phyloP scores from a whole-genome alignment of 2,113 vertebrate genomes.

The Scomber japonicus region DNA sequence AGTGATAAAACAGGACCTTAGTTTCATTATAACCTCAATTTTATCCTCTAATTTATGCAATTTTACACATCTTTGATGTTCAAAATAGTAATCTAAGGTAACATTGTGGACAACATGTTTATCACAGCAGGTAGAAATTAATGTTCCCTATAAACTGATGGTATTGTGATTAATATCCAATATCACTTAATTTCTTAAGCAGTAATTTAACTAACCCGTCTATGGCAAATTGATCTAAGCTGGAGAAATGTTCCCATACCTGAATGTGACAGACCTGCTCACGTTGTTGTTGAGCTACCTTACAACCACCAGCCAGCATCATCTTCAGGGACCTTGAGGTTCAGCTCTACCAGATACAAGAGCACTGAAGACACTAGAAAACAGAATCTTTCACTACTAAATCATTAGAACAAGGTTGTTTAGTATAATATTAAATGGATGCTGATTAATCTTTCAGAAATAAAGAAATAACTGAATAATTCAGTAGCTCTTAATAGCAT shows the following conservation, averaged over 20 bases:
- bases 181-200: no score
- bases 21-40: neutral
- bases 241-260: neutral
- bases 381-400: neutral
- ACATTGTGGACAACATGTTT: neutral
- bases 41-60: no score
- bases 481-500: no score
- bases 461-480: neutral
- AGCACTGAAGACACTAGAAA: constrained; percentile 4
- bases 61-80: neutral
- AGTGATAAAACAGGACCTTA: neutral
- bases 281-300: neutral
- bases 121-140: neutral
- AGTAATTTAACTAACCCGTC: no score
- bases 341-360: neutral
- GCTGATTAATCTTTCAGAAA: no score
- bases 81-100: neutral
- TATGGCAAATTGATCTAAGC: neutral
- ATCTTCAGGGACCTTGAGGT: constrained; percentile 2
- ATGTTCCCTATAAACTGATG: neutral
- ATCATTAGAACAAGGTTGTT: neutral
- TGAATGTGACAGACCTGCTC: neutral
- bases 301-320: neutral
- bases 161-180: no score
- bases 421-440: neutral